Percentiles rank a stretch among this genome's conserved stretches.
These are phyloP conservation scores for Valencia hispanica DNA, from an alignment of 2,797 vertebrate genomes.

Conservation along the genomic window DNA sequence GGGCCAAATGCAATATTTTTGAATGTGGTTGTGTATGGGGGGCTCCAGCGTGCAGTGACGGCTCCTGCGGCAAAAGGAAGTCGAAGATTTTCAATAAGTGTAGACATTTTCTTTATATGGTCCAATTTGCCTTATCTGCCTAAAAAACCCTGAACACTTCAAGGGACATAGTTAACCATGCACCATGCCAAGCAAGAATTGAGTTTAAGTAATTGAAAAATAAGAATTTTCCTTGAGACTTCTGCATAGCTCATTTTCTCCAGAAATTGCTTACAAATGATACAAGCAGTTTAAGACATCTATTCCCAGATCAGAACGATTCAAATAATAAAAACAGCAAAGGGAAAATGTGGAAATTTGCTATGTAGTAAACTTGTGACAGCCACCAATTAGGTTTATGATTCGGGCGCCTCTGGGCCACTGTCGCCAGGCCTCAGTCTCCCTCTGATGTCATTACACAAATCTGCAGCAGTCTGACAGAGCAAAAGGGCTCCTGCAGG, in stretches of 20 bases:
- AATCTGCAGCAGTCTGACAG: constrained; percentile 69
- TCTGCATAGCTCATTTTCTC: constrained; percentile 28
- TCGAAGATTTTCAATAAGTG: constrained; percentile 69
- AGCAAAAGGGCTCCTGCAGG: constrained; percentile 69
- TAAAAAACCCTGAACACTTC: constrained; percentile 23
- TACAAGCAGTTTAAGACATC: constrained; percentile 56
- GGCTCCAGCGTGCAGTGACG: constrained; percentile 64
- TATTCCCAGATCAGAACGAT: constrained; percentile 44
- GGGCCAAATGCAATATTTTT: constrained; percentile 71
- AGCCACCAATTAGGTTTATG: constrained; percentile 68
- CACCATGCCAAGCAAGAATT: constrained; percentile 25
- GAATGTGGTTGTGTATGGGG: constrained; percentile 68
- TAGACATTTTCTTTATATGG: constrained; percentile 60
- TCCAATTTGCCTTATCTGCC: constrained; percentile 54
- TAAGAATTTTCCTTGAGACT: constrained; percentile 4
- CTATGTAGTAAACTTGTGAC: constrained; percentile 69
- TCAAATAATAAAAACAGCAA: constrained; percentile 57
- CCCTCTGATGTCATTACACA: constrained; percentile 66
- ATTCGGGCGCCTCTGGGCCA: constrained; percentile 69
- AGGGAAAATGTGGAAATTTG: constrained; percentile 72
- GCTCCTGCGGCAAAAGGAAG: constrained; percentile 61
- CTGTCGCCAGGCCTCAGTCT: constrained; percentile 74
- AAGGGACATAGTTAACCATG: constrained; percentile 30
- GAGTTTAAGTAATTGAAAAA: constrained; percentile 3
- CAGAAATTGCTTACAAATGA: constrained; percentile 56